Base-by-base conservation (phyloP, 2,113 vertebrate species). In the Gnathonemus echidnorhynchus region DNA sequence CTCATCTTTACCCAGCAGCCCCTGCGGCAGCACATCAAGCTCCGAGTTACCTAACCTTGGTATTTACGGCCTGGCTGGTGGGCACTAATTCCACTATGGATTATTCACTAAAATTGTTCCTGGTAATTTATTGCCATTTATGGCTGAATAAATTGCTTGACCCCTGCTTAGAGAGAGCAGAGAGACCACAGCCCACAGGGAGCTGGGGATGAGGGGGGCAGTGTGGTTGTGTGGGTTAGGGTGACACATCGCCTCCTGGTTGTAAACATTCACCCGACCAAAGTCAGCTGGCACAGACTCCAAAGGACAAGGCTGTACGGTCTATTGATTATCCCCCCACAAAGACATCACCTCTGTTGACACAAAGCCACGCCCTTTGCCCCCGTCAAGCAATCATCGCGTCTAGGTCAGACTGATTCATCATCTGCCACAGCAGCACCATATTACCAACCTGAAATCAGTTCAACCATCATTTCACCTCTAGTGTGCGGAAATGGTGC, bases 81-180 rank as follows among this genome's bases (percentile, higher is more conserved):
- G 58, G 48, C 92, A 93, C 94, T 93, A 93, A 94, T 95, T 93
- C 94, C 93, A 92, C 92, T 95, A 95, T 95, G 93, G 95, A 94
- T 95, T 96, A 95, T 95, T 94, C 95, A 91, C 95, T 95, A 95
- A 96, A 96, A 96, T 93, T 94, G 93, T 93, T 95, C 95, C 92
- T 94, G 91, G 91, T 92, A 95, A 95, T 96, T 96, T 94, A 94
- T 95, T 90, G 92, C 92, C 42, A 17, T 92, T 95, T 95, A 95
- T 89, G 89, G 94, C 92, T 92, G 45, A 91, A 96, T 96, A 94
- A 96, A 96, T 95, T 95, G 94, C 93, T 95, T 96, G 94, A 96
- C 95, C 95, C 94, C 93, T 94, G 90, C 90, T 90, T 91, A 90
- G 88, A 88, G 80, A 56, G 80, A 85, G 89, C n/a, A 52, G 39